Evolutionary conservation across 2,113 vertebrate genomes (phyloP), one percentile per base, ranked within the genome.

Genomic region (Melanostigma gelatinosum): DNA sequence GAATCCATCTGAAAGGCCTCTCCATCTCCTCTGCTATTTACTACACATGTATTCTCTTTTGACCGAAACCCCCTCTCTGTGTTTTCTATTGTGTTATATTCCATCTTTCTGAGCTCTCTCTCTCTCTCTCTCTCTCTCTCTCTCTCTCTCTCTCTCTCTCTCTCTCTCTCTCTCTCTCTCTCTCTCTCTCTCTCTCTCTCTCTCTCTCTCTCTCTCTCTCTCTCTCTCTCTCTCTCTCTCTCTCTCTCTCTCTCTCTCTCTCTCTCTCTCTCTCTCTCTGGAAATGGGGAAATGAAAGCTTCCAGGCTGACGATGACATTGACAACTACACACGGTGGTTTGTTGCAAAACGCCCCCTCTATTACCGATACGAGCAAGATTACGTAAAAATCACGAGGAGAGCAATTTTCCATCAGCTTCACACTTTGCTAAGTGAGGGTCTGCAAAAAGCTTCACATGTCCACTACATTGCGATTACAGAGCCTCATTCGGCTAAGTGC

Each of bases 221-320:
- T n/a, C n/a, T n/a, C n/a, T n/a, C n/a, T n/a, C n/a, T n/a, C n/a
- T n/a, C n/a, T n/a, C n/a, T n/a, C n/a, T n/a, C n/a, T n/a, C n/a
- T n/a, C n/a, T n/a, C n/a, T n/a, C n/a, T n/a, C n/a, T n/a, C n/a
- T n/a, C n/a, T n/a, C n/a, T n/a, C n/a, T n/a, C n/a, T n/a, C n/a
- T n/a, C n/a, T n/a, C n/a, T n/a, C n/a, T n/a, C n/a, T n/a, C n/a
- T n/a, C n/a, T n/a, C n/a, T n/a, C n/a, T n/a, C n/a, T n/a, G n/a
- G n/a, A 90, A 84, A 83, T 55, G 29, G 66, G 66, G 66, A 86
- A 83, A 63, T 77, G 32, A 84, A 85, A 87, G 73, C 40, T 75
- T 67, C 20, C 34, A 66, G 57, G 38, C 27, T 54, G 48, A 82
- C 65, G 71, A 38, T 38, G 58, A 72, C 50, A 63, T 42, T 70